These are phyloP conservation scores for Piaya cayana DNA, from an alignment of 2,113 vertebrate species.

Conservation along the genomic window DNA sequence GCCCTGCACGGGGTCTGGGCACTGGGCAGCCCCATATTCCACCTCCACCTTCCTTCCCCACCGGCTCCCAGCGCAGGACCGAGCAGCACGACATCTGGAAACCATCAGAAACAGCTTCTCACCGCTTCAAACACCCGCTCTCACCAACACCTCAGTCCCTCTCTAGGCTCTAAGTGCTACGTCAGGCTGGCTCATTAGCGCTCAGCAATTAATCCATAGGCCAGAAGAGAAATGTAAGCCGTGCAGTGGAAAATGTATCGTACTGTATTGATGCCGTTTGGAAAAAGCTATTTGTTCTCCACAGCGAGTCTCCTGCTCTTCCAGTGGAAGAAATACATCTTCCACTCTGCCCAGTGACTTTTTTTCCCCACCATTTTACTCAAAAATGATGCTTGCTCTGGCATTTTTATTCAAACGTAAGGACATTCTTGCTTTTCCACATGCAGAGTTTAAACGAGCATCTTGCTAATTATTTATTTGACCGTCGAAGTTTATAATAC, in stretches of 20 bases:
- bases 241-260: accelerated
- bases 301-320: background rate
- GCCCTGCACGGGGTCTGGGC: no score
- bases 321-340: background rate
- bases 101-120: background rate
- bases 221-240: background rate
- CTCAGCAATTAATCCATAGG: background rate
- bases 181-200: accelerated
- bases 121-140: background rate
- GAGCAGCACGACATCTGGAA: background rate
- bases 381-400: background rate
- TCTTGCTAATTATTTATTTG: slow-evolving; percentile 37
- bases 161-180: accelerated
- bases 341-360: background rate
- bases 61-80: background rate
- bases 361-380: background rate
- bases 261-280: background rate
- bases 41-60: background rate
- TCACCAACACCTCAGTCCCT: background rate
- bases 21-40: no score
- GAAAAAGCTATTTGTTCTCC: background rate
- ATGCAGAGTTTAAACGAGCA: background rate
- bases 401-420: background rate
- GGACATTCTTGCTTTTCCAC: background rate
- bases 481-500: slow-evolving; percentile 17